Conservation (phyloP, 2,113 vertebrate genomes). For the Orthonyx spaldingii region DNA sequence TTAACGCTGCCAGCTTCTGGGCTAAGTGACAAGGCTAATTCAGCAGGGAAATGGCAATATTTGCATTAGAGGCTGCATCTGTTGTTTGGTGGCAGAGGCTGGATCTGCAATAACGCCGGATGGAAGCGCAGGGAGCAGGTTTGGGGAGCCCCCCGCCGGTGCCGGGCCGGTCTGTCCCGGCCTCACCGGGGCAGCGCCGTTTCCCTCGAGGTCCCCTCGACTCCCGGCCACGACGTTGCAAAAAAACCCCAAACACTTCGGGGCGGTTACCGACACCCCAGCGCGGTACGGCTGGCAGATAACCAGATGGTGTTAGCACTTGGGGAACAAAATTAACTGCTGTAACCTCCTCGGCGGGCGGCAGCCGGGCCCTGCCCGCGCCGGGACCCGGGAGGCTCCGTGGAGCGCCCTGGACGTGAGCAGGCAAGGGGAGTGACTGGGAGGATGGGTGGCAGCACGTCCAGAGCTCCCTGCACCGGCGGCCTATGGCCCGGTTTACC, state of each 20-base stretch:
- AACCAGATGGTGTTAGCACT: background rate
- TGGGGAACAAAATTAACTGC: background rate
- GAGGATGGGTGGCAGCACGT: background rate
- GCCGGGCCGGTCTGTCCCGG: background rate
- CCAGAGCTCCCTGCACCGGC: background rate
- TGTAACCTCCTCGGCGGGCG: background rate
- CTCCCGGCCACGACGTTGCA: background rate
- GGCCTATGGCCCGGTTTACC: background rate
- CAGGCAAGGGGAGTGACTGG: background rate
- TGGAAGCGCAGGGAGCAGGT: background rate
- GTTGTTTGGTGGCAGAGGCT: conserved; percentile 48
- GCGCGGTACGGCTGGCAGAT: background rate
- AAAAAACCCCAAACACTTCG: background rate
- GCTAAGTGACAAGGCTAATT: conserved; percentile 84
- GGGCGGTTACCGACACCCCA: background rate
- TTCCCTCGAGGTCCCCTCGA: background rate
- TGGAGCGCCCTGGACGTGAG: background rate
- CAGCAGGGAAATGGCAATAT: conserved; percentile 75
- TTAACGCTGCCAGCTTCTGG: conserved; percentile 82
- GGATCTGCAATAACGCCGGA: background rate
- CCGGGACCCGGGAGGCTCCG: background rate
- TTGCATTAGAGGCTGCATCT: conserved; percentile 71
- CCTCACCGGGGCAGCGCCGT: background rate
- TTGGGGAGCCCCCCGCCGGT: background rate
- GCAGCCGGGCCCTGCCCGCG: background rate